Evolutionary conservation across 1,140 invertebrate species (phyloP).

Genomic region (Eriocheir sinensis): DNA sequence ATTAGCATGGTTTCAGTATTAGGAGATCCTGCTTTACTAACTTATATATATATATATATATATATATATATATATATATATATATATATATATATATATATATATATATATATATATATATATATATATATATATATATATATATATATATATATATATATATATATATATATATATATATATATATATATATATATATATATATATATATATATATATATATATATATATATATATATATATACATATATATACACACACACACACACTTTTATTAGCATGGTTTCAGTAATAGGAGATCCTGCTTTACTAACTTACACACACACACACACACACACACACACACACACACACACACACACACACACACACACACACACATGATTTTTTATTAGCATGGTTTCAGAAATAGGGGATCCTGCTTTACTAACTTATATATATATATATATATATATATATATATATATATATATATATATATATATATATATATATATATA

Average conservation of each 20-base stretch:
- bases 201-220: constrained; percentile 30
- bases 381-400: no score
- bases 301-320: no score
- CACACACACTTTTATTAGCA: constrained; percentile 15
- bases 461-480: background rate
- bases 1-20: no score
- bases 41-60: no score
- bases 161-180: constrained; percentile 57
- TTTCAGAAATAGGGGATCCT: no score
- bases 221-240: background rate
- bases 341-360: constrained; percentile 9
- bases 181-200: constrained; percentile 43
- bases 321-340: constrained; percentile 17
- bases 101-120: constrained; percentile 46
- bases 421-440: background rate
- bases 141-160: constrained; percentile 18
- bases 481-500: constrained; percentile 28
- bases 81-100: constrained; percentile 53
- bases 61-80: constrained; percentile 53
- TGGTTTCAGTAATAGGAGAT: no score
- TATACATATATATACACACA: background rate
- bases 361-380: no score
- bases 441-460: background rate
- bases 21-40: no score
- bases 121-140: background rate